Evolutionary conservation across 2,113 vertebrate species (phyloP), one percentile per base, ranked within the genome.

Genomic region (Rutilus rutilus): DNA sequence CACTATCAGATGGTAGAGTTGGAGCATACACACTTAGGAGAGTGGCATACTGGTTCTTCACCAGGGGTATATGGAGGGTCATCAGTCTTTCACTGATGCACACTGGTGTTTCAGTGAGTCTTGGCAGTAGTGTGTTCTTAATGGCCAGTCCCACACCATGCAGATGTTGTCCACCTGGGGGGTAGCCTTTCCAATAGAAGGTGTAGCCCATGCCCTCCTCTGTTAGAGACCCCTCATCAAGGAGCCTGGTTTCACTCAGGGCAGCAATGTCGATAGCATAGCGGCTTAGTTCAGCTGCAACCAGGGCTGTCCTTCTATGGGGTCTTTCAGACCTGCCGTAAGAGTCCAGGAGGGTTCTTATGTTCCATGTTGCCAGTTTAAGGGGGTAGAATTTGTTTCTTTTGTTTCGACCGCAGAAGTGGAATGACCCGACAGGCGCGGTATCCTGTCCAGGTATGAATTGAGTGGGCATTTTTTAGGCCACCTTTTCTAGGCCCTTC

Each of bases 341-440:
- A 1, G 45, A 57, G 80, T 76, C 85, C 71, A 83, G 54, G 52
- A 83, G 74, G 14, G 59, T 83, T 54, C 86, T 67, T 67, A 78
- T 14, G 36, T 54, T 87, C 86, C 81, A 87, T 47, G 82, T 45
- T 78, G 86, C 81, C 82, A 78, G 39, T 86, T 83, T 86, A 2
- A 82, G 67, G n/a, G 39, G 77, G 15, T 47, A 75, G 36, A 0
- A 36, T 36, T 52, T 4, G 5, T 52, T 52, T 52, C 15, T 52
- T 52, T 36, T 36, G 36, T 36, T 36, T 36, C 36, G 36, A 5
- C 36, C 50, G 1, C 50, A 52, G 15, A 17, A 52, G 36, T 54
- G 50, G 69, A 82, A 75, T 75, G 19, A 74, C 69, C 75, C 36
- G 36, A 36, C 36, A 36, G 36, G 36, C 36, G 36, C 36, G 36